These are phyloP conservation scores for Melieria picta DNA, from an alignment of 2,888 invertebrate genomes.

Conservation along the genomic window DNA sequence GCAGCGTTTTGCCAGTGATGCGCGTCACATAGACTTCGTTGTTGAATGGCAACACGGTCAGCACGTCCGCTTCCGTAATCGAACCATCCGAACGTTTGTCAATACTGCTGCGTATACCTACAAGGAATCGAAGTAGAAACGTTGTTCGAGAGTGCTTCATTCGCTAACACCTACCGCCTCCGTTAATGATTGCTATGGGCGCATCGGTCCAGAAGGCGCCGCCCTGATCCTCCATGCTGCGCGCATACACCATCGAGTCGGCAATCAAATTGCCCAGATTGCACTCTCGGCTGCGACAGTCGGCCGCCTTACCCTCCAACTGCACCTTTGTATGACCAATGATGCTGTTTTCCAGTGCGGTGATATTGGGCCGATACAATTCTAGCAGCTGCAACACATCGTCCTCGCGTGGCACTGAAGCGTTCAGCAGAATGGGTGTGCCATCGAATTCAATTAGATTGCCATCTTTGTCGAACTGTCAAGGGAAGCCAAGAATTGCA, in stretches of 20 bases:
- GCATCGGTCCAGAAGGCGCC: slow-evolving; percentile 78
- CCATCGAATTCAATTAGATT: slow-evolving; percentile 76
- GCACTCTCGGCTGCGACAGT: slow-evolving; percentile 80
- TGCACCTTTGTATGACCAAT: slow-evolving; percentile 78
- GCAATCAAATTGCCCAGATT: slow-evolving; percentile 85
- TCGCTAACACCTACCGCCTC: slow-evolving; percentile 70
- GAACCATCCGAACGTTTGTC: slow-evolving; percentile 67
- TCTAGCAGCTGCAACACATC: slow-evolving; percentile 73
- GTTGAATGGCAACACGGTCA: slow-evolving; percentile 81
- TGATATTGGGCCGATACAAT: slow-evolving; percentile 70
- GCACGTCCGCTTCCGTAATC: slow-evolving; percentile 78
- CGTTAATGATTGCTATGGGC: slow-evolving; percentile 79
- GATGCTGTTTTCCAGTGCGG: slow-evolving; percentile 68
- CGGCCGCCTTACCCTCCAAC: slow-evolving; percentile 72
- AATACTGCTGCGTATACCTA: slow-evolving; percentile 76
- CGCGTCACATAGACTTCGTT: slow-evolving; percentile 74
- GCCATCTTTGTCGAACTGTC: slow-evolving; percentile 77
- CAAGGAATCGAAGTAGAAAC: not conserved
- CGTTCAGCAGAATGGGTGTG: slow-evolving; percentile 80
- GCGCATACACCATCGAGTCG: slow-evolving; percentile 75
- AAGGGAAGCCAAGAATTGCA: not conserved
- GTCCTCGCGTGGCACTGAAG: slow-evolving; percentile 73
- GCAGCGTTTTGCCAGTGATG: slow-evolving; percentile 74
- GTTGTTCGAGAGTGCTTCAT: not conserved
- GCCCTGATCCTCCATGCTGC: slow-evolving; percentile 64